Evolutionary conservation across 2,797 vertebrate genomes (phyloP).

Genomic region (Hipposideros larvatus): DNA sequence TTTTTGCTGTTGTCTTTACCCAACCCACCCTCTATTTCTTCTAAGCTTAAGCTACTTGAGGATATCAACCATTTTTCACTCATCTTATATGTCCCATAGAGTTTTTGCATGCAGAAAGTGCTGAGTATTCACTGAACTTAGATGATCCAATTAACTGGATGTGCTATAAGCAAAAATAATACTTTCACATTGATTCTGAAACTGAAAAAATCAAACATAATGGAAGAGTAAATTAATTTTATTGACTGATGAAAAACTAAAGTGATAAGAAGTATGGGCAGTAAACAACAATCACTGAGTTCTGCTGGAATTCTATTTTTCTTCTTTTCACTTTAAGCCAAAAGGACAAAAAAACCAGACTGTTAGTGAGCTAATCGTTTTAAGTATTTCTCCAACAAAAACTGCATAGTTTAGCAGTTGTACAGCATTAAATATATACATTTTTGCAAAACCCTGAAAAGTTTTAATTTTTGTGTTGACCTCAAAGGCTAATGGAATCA

Average conservation of each 20-base stretch:
- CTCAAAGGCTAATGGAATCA: constrained; percentile 83
- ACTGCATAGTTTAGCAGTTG: constrained; percentile 86
- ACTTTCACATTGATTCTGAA: constrained; percentile 59
- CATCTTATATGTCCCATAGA: neutral
- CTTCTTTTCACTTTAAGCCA: constrained; percentile 84
- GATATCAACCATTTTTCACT: neutral
- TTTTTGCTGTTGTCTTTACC: neutral
- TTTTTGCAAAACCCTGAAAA: constrained; percentile 87
- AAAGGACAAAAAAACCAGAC: constrained; percentile 83
- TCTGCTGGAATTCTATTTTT: constrained; percentile 84
- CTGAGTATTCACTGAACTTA: constrained; percentile 29
- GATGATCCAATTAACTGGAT: neutral
- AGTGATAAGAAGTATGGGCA: constrained; percentile 87
- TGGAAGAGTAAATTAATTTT: constrained; percentile 91
- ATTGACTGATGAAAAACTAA: constrained; percentile 91
- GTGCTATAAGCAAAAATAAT: constrained; percentile 24
- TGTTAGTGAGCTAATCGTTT: constrained; percentile 81
- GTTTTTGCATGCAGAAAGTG: constrained; percentile 39
- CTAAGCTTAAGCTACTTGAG: neutral
- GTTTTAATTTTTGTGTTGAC: constrained; percentile 76
- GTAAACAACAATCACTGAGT: constrained; percentile 80
- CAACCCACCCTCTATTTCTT: neutral
- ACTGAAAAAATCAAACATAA: constrained; percentile 79
- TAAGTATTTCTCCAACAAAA: constrained; percentile 82
- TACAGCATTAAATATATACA: constrained; percentile 85